phyloP scores from a whole-genome alignment of 2,113 vertebrate species.

The Pituophis catenifer region DNA sequence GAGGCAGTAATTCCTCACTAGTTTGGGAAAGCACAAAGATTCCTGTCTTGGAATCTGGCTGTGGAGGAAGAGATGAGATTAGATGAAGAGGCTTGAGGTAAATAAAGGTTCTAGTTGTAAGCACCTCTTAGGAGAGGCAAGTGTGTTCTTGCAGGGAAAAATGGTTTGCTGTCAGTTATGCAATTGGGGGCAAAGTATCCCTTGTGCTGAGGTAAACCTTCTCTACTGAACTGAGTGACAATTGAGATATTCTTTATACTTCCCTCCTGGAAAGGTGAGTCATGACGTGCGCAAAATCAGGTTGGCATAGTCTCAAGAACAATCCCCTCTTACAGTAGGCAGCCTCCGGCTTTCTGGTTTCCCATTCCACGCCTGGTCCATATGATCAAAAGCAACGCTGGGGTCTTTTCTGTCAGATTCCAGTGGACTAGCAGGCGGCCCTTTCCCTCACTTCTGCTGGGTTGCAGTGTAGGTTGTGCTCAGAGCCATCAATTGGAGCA shows the following conservation, averaged over 20 bases:
- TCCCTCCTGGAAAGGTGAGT: slow-evolving; percentile 60
- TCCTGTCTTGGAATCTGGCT: not conserved
- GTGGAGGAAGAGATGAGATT: not conserved
- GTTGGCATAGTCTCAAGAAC: slow-evolving; percentile 35
- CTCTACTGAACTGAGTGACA: not conserved
- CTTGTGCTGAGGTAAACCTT: slow-evolving; percentile 15
- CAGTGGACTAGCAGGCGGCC: not conserved
- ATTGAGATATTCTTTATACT: slow-evolving; percentile 25
- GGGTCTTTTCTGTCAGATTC: not conserved
- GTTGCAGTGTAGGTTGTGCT: not conserved
- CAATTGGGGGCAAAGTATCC: not conserved
- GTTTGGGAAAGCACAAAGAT: not conserved
- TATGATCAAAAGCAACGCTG: not conserved
- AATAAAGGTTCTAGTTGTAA: not conserved
- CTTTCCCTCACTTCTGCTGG: not conserved
- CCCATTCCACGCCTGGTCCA: not conserved
- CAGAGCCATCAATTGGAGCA: not conserved
- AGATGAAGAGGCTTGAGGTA: not conserved
- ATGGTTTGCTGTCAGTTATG: not conserved
- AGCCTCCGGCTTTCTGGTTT: not conserved
- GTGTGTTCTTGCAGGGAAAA: not conserved
- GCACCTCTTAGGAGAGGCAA: not conserved
- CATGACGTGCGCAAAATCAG: slow-evolving; percentile 46
- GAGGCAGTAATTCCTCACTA: not conserved
- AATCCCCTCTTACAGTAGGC: not conserved